Conservation (phyloP, 2,113 vertebrate species). For the Anarrhichthys ocellatus region DNA sequence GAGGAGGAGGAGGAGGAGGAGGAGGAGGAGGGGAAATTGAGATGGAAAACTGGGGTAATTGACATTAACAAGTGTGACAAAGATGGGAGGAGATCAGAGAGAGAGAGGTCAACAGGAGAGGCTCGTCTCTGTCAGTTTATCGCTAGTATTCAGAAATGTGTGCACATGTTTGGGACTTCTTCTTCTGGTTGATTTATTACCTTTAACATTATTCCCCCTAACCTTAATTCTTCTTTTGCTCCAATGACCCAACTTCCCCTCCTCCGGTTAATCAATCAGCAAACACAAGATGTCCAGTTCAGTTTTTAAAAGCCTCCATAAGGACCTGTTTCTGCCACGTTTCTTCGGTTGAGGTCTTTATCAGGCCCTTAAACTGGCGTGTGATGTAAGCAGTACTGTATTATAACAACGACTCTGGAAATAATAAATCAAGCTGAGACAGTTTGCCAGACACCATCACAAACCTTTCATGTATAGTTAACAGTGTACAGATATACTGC, state of each 20-base stretch:
- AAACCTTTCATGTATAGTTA: background rate
- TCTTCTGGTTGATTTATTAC: background rate
- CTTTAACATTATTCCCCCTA: too few species aligned
- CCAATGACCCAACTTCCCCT: too few species aligned
- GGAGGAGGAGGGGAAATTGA: background rate
- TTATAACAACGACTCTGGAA: background rate
- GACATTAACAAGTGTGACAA: constrained; percentile 1
- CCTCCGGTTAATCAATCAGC: too few species aligned
- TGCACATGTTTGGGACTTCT: background rate
- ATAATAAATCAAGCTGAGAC: background rate
- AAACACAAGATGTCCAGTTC: too few species aligned
- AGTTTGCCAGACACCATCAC: background rate
- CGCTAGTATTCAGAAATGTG: background rate
- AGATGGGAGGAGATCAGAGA: background rate
- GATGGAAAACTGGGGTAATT: background rate
- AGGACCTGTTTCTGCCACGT: background rate
- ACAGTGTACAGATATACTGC: background rate
- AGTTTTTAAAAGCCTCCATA: too few species aligned
- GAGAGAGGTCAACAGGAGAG: background rate
- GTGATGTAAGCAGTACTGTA: background rate
- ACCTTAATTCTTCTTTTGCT: too few species aligned
- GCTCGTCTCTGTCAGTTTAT: background rate
- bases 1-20: background rate
- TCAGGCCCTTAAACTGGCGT: background rate
- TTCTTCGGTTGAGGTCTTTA: background rate